Base-by-base conservation (phyloP, 2,888 invertebrate genomes). In the Conchocele bisecta region DNA sequence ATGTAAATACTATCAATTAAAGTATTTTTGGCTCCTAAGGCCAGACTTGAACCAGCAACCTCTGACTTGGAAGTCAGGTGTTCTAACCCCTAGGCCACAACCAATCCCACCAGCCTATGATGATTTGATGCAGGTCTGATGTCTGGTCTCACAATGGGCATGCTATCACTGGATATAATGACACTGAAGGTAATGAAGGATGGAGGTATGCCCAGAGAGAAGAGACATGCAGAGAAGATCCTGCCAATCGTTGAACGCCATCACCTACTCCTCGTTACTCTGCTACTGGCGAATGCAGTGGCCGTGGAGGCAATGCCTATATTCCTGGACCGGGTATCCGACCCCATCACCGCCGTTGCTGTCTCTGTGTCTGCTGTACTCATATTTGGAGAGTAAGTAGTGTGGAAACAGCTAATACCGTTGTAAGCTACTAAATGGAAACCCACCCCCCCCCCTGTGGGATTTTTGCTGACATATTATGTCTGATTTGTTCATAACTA, bases 291-390 rank as follows among this genome's bases (percentile, higher is more conserved):
- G 22, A 91, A 91, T 78, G 89, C 91, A 17, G 89, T 81, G 7
- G 86, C 88, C 28, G 90, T 91, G 26, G 91, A 91, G 68, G 83
- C 89, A 11, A 90, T 91, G 90, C 91, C 91, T n/a, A 85, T 91
- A 11, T 91, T 89, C 64, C 66, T 91, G 59, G 90, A 91, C 73
- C 65, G 84, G 42, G 83, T 91, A 5, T 90, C 90, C 1, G 85
- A 87, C 65, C 89, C 90, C 5, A 66, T 91, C 28, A 86, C 83
- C 26, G 91, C 91, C 13, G 84, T 91, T 33, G 56, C 83, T 17
- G 89, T 90, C 3, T 91, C 90, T 24, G 89, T 89, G 1, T 87
- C 89, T 17, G 90, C 90, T 39, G 90, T 91, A 1, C 83, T 91
- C 2, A 79, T 91, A 41, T 90, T 91, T 86, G 91, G 91, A 79